Evolutionary conservation across 2,797 vertebrate species (phyloP), one percentile per base, ranked within the genome.

Genomic region (Orientallactaga sibirica): DNA sequence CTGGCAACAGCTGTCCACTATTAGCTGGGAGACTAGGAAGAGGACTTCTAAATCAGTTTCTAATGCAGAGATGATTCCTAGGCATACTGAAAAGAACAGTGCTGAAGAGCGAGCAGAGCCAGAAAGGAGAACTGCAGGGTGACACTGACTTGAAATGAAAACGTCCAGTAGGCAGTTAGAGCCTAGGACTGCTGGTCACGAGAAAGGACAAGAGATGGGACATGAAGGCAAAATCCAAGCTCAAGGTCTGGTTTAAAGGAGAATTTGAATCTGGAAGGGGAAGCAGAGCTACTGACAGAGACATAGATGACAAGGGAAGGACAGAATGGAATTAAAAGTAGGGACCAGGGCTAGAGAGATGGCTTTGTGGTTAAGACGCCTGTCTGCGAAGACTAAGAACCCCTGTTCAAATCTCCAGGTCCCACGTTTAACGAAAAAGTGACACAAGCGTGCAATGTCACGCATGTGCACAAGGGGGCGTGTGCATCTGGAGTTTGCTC

Each of bases 41-140:
- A 61, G 52, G 52, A 86, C 48, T 52, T 92, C 61, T 27, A 70
- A 66, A 84, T 70, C 27, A 66, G 90, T 93, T 78, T 67, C 75
- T 12, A 55, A 52, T 37, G 61, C 77, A 70, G 80, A 70, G 68
- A 81, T 5, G 33, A 90, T 80, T 67, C 67, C 81, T 48, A 68
- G 7, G 22, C 67, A 22, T 27, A 15, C 85, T n/a, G 43, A 79
- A 87, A 88, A 89, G 48, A 52, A 88, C n/a, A 15, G 37, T n/a
- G 73, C 73, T 22, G 80, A 41, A 90, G 29, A 73, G 62, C 78
- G 48, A 66, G 67, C 0, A 41, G 71, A 37, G 33, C 27, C 37
- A 52, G 70, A 15, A 68, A 1, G 25, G 64, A 93, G 67, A 75
- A 52, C 76, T 61, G 22, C 68, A 18, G 20, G 27, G n/a, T 16